phyloP scores from a whole-genome alignment of 1,140 invertebrate species.

The Drosophila mojavensis region DNA sequence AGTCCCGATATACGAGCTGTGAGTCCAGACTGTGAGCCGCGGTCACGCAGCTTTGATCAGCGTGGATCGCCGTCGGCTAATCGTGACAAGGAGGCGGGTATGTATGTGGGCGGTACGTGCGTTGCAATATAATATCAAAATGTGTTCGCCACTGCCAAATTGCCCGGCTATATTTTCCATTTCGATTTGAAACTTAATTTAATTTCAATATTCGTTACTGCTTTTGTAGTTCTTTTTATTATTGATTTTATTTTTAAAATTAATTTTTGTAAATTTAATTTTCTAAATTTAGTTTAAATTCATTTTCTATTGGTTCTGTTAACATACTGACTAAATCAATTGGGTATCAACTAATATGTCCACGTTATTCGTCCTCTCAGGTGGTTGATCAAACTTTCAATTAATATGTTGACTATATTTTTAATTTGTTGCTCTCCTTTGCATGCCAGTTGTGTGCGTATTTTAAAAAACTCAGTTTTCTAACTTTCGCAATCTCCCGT shows the following conservation, averaged over 20 bases:
- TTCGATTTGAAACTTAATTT: constrained; percentile 34
- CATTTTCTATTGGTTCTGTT: constrained; percentile 9
- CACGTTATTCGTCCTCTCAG: constrained; percentile 11
- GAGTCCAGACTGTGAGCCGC: constrained; percentile 85
- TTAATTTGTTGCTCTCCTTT: no score
- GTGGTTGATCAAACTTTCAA: neutral
- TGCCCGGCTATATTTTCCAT: constrained; percentile 11
- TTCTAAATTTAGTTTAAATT: neutral
- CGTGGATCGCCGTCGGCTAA: constrained; percentile 74
- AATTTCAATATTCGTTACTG: constrained; percentile 3
- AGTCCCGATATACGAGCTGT: constrained; percentile 84
- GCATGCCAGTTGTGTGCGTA: no score
- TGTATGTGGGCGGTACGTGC: constrained; percentile 55
- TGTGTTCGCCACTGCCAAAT: neutral
- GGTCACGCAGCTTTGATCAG: constrained; percentile 88
- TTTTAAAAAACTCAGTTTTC: no score
- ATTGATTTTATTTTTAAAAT: neutral
- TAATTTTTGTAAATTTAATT: neutral
- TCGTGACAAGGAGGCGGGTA: constrained; percentile 86
- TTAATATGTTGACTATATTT: neutral
- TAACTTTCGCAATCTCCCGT: no score
- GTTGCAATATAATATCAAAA: neutral
- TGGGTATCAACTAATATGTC: constrained; percentile 30
- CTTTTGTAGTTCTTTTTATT: constrained; percentile 4
- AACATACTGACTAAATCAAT: constrained; percentile 9